A percentile compares a stretch with the other conserved stretches of the same genome.
Evolutionary conservation across 2,113 vertebrate species (phyloP).

Genomic region (Dissostichus mawsoni): DNA sequence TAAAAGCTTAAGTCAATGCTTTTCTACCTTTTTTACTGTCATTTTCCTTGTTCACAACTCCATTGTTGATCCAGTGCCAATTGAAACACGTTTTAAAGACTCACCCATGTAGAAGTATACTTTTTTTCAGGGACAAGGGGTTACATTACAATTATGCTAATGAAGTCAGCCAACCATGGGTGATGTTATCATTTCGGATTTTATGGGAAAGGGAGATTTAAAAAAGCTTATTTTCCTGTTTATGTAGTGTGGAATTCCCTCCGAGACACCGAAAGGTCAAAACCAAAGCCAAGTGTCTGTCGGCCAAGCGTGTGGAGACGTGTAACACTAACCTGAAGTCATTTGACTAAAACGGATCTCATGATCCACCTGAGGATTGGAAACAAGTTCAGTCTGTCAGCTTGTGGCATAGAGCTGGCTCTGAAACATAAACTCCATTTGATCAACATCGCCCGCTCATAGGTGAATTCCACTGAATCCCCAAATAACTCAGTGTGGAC

Average conservation of each 20-base stretch:
- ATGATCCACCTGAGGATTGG: constrained; percentile 65
- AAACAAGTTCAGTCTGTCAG: constrained; percentile 79
- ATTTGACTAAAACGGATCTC: constrained; percentile 69
- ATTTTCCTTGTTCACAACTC: constrained; percentile 11
- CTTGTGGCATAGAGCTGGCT: constrained; percentile 45
- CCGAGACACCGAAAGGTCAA: constrained; percentile 65
- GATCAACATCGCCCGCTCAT: constrained; percentile 42
- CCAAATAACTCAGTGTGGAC: constrained; percentile 43
- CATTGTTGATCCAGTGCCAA: constrained; percentile 6
- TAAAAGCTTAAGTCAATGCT: background rate
- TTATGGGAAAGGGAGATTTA: constrained; percentile 41
- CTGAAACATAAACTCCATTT: constrained; percentile 52
- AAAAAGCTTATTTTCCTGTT: constrained; percentile 62
- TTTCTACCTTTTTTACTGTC: background rate
- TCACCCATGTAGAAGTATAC: constrained; percentile 1
- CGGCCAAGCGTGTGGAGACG: constrained; percentile 57
- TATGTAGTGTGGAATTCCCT: constrained; percentile 63
- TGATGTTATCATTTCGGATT: constrained; percentile 69
- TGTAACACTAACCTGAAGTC: constrained; percentile 77
- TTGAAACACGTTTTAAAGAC: constrained; percentile 16
- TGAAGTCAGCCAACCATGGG: constrained; percentile 42
- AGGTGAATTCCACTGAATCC: constrained; percentile 48
- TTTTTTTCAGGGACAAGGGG: constrained; percentile 16
- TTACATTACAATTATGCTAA: constrained; percentile 74
- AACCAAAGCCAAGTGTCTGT: constrained; percentile 63